phyloP scores from a whole-genome alignment of 2,797 vertebrate genomes.

The Enteromius thamalakanensis region DNA sequence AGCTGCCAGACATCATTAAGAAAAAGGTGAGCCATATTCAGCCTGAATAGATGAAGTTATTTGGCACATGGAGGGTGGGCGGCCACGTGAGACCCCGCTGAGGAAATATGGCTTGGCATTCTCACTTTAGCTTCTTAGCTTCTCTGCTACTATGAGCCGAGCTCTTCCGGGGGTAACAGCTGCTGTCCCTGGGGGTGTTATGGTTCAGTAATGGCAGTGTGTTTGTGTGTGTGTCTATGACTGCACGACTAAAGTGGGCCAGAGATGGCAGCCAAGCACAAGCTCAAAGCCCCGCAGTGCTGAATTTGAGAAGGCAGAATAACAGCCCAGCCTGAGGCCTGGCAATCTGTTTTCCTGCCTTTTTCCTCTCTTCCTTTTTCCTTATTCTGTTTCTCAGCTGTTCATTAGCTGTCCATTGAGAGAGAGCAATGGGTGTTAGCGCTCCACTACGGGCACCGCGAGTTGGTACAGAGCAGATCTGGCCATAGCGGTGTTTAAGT shows the following conservation, averaged over 20 bases:
- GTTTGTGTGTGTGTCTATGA: constrained; percentile 46
- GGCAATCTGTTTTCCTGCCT: constrained; percentile 67
- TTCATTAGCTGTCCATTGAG: constrained; percentile 68
- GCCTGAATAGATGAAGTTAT: constrained; percentile 56
- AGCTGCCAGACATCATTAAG: constrained; percentile 62
- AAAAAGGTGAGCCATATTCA: constrained; percentile 60
- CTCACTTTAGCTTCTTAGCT: constrained; percentile 42
- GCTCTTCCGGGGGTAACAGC: constrained; percentile 67
- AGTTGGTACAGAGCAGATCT: constrained; percentile 44
- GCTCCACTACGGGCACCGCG: constrained; percentile 16
- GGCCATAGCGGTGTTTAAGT: constrained; percentile 38
- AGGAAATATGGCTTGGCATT: constrained; percentile 47
- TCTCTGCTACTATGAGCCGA: constrained; percentile 61
- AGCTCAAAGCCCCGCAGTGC: constrained; percentile 71
- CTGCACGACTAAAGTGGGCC: constrained; percentile 54
- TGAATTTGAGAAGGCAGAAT: constrained; percentile 70
- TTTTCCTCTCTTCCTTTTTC: constrained; percentile 58
- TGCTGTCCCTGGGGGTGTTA: constrained; percentile 66
- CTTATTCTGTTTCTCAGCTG: constrained; percentile 61
- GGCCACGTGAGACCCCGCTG: constrained; percentile 44
- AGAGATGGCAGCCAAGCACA: constrained; percentile 72
- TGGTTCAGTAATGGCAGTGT: constrained; percentile 63
- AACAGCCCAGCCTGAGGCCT: constrained; percentile 64
- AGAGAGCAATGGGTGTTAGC: constrained; percentile 25
- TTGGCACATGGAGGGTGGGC: constrained; percentile 62